These are phyloP conservation scores for Paraplagusia blochii DNA, from an alignment of 2,113 vertebrate genomes.

Conservation along the genomic window DNA sequence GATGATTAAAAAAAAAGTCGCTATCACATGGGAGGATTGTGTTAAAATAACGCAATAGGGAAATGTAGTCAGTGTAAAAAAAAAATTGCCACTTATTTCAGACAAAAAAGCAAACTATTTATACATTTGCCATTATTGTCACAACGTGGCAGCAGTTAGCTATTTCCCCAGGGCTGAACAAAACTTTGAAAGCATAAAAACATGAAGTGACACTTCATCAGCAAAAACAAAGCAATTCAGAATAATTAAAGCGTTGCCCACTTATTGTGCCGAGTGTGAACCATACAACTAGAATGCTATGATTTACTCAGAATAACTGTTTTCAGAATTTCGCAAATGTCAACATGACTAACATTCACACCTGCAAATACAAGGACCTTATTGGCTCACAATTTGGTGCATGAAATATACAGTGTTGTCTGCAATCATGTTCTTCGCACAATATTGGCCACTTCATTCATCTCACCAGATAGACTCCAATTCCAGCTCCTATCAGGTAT, in stretches of 20 bases:
- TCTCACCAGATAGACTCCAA: conserved; percentile 93
- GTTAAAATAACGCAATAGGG: conserved; percentile 45
- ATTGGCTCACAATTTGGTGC: too few species aligned
- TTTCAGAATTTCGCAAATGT: too few species aligned
- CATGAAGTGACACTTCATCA: conserved; percentile 8
- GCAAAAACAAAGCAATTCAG: too few species aligned
- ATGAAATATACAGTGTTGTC: neutral
- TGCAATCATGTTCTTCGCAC: neutral
- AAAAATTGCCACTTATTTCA: neutral
- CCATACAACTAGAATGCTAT: too few species aligned
- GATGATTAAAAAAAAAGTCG: conserved; percentile 41
- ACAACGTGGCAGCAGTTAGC: conserved; percentile 13
- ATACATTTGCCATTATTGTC: conserved; percentile 19
- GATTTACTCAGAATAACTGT: too few species aligned
- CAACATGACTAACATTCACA: too few species aligned
- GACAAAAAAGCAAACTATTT: conserved; percentile 21
- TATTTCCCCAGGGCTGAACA: conserved; percentile 19
- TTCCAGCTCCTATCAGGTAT: conserved; percentile 89
- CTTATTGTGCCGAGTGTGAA: too few species aligned
- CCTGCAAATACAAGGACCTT: too few species aligned
- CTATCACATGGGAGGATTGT: conserved; percentile 36
- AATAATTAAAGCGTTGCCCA: too few species aligned
- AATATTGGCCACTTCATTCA: neutral
- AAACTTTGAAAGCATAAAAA: conserved; percentile 24
- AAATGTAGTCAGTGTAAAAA: conserved; percentile 30